Percentiles rank a stretch among this genome's conserved stretches.
Evolutionary conservation across 2,888 invertebrate species (phyloP).

Genomic region (Fabriciana adippe): DNA sequence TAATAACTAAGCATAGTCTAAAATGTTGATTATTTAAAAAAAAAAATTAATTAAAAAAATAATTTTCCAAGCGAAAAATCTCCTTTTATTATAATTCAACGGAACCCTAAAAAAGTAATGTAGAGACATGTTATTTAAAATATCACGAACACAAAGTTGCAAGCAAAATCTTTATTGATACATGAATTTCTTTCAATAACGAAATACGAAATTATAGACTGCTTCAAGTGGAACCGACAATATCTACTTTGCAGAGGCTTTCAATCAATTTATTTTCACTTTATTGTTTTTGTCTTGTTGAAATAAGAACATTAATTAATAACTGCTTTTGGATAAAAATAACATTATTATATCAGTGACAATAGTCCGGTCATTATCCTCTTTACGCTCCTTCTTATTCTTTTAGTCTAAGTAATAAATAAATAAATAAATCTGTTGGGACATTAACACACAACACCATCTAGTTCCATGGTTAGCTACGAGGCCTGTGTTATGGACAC

Average conservation of each 20-base stretch:
- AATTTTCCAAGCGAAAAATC: too few relatives aligned
- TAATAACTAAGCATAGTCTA: too few relatives aligned
- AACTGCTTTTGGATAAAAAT: background rate
- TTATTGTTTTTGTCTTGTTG: conserved; percentile 3
- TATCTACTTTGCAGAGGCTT: background rate
- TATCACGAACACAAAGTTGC: background rate
- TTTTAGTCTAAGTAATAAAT: too few relatives aligned
- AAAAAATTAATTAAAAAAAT: too few relatives aligned
- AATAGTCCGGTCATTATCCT: too few relatives aligned
- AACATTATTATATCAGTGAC: background rate
- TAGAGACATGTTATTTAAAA: background rate
- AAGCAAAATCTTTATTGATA: background rate
- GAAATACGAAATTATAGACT: conserved; percentile 2
- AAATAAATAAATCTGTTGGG: too few relatives aligned
- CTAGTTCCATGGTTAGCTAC: too few relatives aligned
- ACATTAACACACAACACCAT: too few relatives aligned
- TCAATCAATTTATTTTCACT: conserved; percentile 1
- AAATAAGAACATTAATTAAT: conserved; percentile 3
- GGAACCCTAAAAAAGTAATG: background rate
- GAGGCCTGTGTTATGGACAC: too few relatives aligned
- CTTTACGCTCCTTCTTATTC: too few relatives aligned
- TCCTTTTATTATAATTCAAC: too few relatives aligned
- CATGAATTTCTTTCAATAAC: conserved; percentile 7
- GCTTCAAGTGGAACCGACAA: conserved; percentile 3
- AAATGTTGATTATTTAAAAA: too few relatives aligned